A percentile compares a stretch with the other conserved stretches of the same genome.
Evolutionary conservation across 2,797 vertebrate species (phyloP).

Genomic region (Heliangelus exortis): DNA sequence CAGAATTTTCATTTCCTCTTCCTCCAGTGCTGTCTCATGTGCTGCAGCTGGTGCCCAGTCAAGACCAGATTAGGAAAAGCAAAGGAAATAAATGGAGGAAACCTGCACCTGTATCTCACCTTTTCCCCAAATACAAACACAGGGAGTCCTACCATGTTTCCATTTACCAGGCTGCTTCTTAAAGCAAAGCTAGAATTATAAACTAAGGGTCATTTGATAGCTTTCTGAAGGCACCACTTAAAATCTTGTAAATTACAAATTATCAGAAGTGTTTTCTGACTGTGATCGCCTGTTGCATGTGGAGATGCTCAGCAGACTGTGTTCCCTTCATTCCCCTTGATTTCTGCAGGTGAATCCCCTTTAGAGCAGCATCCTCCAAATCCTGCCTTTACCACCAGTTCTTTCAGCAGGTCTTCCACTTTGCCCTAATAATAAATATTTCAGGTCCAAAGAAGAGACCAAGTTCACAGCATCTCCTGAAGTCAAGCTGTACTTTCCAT

Average conservation of each 20-base stretch:
- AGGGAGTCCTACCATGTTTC: neutral
- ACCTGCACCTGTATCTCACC: neutral
- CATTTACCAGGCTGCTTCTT: neutral
- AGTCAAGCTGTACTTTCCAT: neutral
- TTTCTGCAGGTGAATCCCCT: neutral
- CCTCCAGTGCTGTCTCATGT: constrained; percentile 15
- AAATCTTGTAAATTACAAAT: neutral
- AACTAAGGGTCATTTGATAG: constrained; percentile 17
- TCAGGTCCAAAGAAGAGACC: neutral
- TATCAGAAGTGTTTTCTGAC: neutral
- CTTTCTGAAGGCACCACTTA: constrained; percentile 31
- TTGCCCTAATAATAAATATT: neutral
- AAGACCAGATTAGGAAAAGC: constrained; percentile 28
- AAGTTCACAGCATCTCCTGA: neutral
- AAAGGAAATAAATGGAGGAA: constrained; percentile 24
- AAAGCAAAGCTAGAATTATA: constrained; percentile 36
- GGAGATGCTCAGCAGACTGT: neutral
- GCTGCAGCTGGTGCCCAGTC: neutral
- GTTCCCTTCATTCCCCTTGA: neutral
- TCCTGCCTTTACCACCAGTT: neutral
- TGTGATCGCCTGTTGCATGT: neutral
- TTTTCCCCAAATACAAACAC: neutral
- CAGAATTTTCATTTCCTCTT: constrained; percentile 35
- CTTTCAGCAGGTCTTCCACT: neutral
- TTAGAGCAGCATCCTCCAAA: neutral